Evolutionary conservation across 2,888 invertebrate species (phyloP), one percentile per base, ranked within the genome.

Genomic region (Melolontha melolontha): DNA sequence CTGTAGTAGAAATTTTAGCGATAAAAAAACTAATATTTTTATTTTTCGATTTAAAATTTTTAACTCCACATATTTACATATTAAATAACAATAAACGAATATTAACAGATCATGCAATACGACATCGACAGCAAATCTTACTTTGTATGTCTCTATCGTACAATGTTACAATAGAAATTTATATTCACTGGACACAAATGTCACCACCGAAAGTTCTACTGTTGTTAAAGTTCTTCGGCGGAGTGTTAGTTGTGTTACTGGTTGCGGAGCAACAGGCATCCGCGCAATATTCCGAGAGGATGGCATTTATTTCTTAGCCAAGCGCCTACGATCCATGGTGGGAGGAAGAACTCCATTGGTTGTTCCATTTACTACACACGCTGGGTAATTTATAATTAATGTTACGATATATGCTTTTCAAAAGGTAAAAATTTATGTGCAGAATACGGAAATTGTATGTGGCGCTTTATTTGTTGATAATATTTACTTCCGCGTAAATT

Each of bases 221-320:
- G 14, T 12, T 12, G 29, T 41, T 14, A 14, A 47, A 59, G 29
- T 59, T 44, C 59, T 59, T 59, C 59, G 59, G 34, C 59, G 29
- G 16, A 27, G 44, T 29, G 40, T 59, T 29, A 47, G 47, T 66
- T 57, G 67, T 65, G 49, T 62, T 64, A 65, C 62, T 50, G 68
- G 70, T 63, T 70, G 70, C 57, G 52, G 63, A 49, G 69, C 69
- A 63, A 68, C 69, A 69, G 68, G 67, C 50, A 59, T 47, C 40
- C 57, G 66, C 44, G 57, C 66, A 66, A 66, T 57, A 50, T 47
- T 42, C 14, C 12, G 22, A 55, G 17, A 52, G 52, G 65, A 42
- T 66, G 44, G 44, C 57, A 70, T 71, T 71, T 72, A 72, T 71
- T 44, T 59, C 71, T 68, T 71, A 64, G 71, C 68, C 65, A 66